Evolutionary conservation across 1,140 invertebrate genomes (phyloP).

Genomic region (Linepithema humile): DNA sequence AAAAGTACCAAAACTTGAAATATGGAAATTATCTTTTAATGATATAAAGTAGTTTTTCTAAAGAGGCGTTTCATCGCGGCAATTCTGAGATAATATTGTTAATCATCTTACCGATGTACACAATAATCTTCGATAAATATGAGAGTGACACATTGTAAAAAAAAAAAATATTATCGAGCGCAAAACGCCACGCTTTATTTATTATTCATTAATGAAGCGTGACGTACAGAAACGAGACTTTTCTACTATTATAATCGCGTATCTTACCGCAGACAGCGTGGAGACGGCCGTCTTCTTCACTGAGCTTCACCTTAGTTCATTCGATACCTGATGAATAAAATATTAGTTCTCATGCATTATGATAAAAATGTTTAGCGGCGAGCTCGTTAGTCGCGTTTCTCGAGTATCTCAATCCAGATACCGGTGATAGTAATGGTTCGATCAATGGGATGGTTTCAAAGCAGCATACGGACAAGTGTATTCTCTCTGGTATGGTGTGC

Average conservation of each 20-base stretch:
- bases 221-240: neutral
- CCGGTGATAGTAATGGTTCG: constrained; percentile 21
- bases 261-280: constrained; percentile 42
- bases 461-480: constrained; percentile 57
- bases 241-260: constrained; percentile 30
- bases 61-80: neutral
- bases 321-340: constrained; percentile 52
- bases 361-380: constrained; percentile 51
- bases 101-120: neutral
- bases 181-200: neutral
- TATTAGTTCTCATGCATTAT: constrained; percentile 47
- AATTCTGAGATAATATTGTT: neutral
- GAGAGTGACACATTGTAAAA: neutral
- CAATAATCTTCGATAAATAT: neutral
- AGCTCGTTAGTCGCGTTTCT: constrained; percentile 53
- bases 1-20: neutral
- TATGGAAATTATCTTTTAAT: neutral
- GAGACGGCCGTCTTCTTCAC: too few relatives aligned
- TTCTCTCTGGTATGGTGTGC: constrained; percentile 52
- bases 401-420: constrained; percentile 31
- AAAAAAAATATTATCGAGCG: neutral
- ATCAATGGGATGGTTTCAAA: constrained; percentile 42
- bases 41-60: neutral
- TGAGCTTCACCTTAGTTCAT: constrained; percentile 36
- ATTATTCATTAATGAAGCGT: constrained; percentile 2